A percentile compares a stretch with the other conserved stretches of the same genome.
These are phyloP conservation scores for Porphyrio hochstetteri DNA, from an alignment of 2,113 vertebrate genomes.

Conservation along the genomic window DNA sequence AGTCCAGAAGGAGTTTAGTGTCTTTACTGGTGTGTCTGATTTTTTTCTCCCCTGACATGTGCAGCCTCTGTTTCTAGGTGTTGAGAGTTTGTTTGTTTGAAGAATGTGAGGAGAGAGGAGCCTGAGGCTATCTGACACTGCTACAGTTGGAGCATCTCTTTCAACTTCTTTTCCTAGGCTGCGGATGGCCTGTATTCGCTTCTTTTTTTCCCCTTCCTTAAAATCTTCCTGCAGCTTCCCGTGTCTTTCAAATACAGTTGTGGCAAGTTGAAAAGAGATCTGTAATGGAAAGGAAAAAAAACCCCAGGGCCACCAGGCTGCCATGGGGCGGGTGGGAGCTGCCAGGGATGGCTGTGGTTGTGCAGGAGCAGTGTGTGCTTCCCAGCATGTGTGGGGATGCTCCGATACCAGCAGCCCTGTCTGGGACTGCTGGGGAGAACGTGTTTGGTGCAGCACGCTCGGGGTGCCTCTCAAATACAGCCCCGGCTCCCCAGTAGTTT, in stretches of 20 bases:
- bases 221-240: neutral
- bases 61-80: conserved; percentile 41
- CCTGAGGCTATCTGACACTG: conserved; percentile 14
- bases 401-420: neutral
- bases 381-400: rapidly evolving
- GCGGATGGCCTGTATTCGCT: neutral
- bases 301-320: rapidly evolving
- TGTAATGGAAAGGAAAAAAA: neutral
- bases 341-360: neutral
- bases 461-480: neutral
- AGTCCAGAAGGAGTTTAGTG: neutral
- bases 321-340: neutral
- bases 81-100: conserved; percentile 21
- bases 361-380: neutral
- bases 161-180: conserved; percentile 23
- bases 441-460: neutral
- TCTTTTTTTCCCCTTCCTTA: neutral
- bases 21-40: neutral
- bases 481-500: neutral
- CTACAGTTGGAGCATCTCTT: conserved; percentile 10
- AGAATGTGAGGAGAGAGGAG: conserved; percentile 16
- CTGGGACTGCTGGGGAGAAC: neutral
- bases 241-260: neutral
- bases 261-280: neutral
- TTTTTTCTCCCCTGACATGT: neutral